phyloP scores from a whole-genome alignment of 2,888 invertebrate genomes.

The Hirtodrosophila duncani region DNA sequence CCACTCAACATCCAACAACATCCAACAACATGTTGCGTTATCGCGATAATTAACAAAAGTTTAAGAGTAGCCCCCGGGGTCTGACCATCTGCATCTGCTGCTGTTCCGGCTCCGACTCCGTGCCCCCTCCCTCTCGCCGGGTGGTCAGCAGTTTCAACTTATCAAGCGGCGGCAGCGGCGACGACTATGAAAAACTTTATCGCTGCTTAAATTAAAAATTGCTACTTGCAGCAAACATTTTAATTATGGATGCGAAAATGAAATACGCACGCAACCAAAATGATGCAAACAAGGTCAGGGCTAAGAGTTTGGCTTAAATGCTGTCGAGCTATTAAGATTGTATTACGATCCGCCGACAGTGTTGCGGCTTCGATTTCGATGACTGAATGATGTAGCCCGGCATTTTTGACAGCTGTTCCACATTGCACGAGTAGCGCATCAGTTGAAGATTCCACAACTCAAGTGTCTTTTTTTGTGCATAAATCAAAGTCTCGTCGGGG shows the following conservation, averaged over 20 bases:
- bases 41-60: slow-evolving; percentile 71
- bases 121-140: slow-evolving; percentile 3
- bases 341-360: slow-evolving; percentile 26
- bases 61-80: slow-evolving; percentile 35
- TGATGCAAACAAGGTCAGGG: slow-evolving; percentile 27
- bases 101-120: slow-evolving; percentile 2
- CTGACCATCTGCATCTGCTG: slow-evolving; percentile 8
- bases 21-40: slow-evolving; percentile 70
- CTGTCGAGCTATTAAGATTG: no score
- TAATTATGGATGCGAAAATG: slow-evolving; percentile 62
- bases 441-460: not conserved
- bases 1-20: no score
- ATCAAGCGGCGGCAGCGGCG: no score
- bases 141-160: slow-evolving; percentile 13
- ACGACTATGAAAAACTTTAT: slow-evolving; percentile 24
- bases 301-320: slow-evolving; percentile 1
- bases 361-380: slow-evolving; percentile 16
- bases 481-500: slow-evolving; percentile 59
- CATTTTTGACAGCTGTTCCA: slow-evolving; percentile 56
- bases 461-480: slow-evolving; percentile 38
- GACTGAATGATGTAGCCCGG: slow-evolving; percentile 19
- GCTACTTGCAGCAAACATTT: slow-evolving; percentile 62
- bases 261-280: slow-evolving; percentile 14
- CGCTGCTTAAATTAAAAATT: slow-evolving; percentile 48
- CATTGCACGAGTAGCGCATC: slow-evolving; percentile 21